A percentile compares a stretch with the other conserved stretches of the same genome.
phyloP scores from a whole-genome alignment of 2,888 invertebrate species.

The Drosophila vallismaia region DNA sequence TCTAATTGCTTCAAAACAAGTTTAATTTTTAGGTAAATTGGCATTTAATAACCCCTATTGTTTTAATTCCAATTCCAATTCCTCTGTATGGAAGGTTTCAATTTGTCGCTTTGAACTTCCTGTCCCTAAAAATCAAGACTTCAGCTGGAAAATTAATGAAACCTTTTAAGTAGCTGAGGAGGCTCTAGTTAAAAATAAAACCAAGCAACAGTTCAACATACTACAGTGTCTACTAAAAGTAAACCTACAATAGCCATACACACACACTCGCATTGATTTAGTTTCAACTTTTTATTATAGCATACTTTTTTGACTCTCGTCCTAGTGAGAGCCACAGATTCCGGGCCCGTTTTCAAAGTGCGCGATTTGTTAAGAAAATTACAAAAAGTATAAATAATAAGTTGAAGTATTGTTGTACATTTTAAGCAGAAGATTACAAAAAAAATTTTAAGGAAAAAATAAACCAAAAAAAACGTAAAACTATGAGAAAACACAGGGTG shows the following conservation, averaged over 20 bases:
- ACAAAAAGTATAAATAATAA: constrained; percentile 55
- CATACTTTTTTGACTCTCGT: constrained; percentile 54
- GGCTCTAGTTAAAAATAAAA: constrained; percentile 38
- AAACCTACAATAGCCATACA: constrained; percentile 73
- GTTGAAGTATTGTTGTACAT: constrained; percentile 77
- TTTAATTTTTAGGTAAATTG: background rate
- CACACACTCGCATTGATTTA: constrained; percentile 58
- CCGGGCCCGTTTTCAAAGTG: constrained; percentile 64
- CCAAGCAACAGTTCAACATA: constrained; percentile 66
- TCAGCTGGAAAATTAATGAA: background rate
- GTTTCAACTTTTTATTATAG: constrained; percentile 46
- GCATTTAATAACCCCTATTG: background rate
- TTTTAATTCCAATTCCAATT: background rate
- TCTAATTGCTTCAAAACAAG: constrained; percentile 13
- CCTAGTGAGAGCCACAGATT: constrained; percentile 49
- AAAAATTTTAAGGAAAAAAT: constrained; percentile 50
- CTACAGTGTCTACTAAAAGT: constrained; percentile 77
- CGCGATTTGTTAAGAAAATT: constrained; percentile 65
- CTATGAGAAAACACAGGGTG: constrained; percentile 83
- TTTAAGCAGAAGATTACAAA: constrained; percentile 59
- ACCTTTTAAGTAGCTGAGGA: constrained; percentile 22
- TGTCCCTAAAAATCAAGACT: background rate
- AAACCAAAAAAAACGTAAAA: constrained; percentile 53
- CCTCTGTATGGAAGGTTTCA: background rate
- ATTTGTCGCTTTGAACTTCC: background rate